Conservation (phyloP, 2,113 vertebrate genomes). For the Myrmecobius fasciatus region DNA sequence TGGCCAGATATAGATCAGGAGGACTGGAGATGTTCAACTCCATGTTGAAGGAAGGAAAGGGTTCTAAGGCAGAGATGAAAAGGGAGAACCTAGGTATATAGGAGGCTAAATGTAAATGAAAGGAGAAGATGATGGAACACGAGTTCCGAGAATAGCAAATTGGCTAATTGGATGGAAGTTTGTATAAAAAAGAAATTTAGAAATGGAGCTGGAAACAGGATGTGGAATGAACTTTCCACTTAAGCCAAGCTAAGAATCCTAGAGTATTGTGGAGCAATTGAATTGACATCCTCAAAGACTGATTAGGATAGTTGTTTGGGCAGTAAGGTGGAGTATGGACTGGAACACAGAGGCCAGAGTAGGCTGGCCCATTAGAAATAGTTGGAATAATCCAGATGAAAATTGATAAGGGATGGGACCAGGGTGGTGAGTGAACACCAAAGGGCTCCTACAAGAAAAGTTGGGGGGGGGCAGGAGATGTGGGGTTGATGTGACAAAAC, state of each 20-base stretch:
- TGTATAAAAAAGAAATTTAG: background rate
- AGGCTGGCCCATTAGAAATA: background rate
- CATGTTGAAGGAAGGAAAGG: background rate
- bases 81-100: too few relatives aligned
- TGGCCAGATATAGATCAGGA: too few relatives aligned
- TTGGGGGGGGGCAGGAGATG: background rate
- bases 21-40: too few relatives aligned
- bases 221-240: background rate
- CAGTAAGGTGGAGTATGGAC: background rate
- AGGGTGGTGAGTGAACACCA: accelerated
- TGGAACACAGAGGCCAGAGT: background rate
- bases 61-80: background rate
- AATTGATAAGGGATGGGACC: background rate
- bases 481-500: background rate
- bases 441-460: background rate
- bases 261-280: background rate
- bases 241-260: background rate
- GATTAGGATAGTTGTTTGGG: background rate
- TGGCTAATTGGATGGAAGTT: background rate
- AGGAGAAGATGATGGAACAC: background rate
- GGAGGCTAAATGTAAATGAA: background rate
- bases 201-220: background rate
- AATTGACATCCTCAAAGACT: background rate
- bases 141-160: background rate
- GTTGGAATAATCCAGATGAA: background rate